Percentiles rank a stretch among this genome's conserved stretches.
These are phyloP conservation scores for Penaeus japonicus DNA, from an alignment of 1,140 invertebrate species.

Conservation along the genomic window DNA sequence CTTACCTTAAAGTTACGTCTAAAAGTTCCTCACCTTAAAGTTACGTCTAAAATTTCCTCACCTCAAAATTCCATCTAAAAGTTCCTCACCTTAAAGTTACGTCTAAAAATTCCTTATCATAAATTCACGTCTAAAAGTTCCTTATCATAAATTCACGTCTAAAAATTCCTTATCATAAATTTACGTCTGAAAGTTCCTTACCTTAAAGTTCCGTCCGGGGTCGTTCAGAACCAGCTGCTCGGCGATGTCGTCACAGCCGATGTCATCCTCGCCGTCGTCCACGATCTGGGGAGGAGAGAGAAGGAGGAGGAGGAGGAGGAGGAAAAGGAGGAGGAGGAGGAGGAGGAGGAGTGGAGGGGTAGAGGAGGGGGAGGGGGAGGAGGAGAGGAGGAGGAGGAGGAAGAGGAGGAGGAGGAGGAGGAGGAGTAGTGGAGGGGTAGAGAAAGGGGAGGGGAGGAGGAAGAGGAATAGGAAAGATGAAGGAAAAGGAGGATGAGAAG, in stretches of 20 bases:
- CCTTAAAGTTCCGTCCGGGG: constrained; percentile 63
- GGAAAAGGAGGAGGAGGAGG: not conserved
- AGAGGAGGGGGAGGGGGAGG: not conserved
- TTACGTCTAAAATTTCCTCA: not conserved
- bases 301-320: not conserved
- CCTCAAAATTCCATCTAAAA: not conserved
- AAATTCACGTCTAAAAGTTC: too few relatives aligned
- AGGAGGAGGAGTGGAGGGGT: not conserved
- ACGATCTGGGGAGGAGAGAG: not conserved
- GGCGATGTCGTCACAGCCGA: constrained; percentile 63
- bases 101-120: not conserved
- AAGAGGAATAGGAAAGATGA: not conserved
- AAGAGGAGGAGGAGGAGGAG: not conserved
- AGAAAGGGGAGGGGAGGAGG: not conserved
- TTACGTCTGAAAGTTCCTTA: constrained; percentile 30
- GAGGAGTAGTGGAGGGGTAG: not conserved
- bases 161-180: not conserved
- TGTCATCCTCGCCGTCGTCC: constrained; percentile 40
- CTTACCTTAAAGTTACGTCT: not conserved
- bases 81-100: not conserved
- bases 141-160: too few relatives aligned
- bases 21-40: not conserved
- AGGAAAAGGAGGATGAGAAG: too few relatives aligned
- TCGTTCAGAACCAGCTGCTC: constrained; percentile 62
- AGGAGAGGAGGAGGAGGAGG: not conserved